Base-by-base conservation (phyloP, 1,140 invertebrate species). In the Chironomus striatipennis region DNA sequence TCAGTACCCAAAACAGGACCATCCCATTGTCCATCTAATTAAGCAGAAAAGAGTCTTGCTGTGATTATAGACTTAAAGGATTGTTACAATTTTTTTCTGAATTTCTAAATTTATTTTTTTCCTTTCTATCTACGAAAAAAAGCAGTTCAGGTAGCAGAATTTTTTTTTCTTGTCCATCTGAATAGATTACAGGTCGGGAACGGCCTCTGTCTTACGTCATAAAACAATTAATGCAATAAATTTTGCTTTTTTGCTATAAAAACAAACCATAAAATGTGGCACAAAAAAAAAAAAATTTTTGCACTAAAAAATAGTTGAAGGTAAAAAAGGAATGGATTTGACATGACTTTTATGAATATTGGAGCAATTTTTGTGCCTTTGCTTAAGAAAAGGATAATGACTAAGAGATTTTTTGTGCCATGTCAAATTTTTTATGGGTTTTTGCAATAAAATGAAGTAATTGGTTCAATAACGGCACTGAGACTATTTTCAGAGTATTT, bases 1-100 rank as follows among this genome's bases (percentile, higher is more conserved):
- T 57, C 47, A 57, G 47, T 57, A n/a, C 47, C 47, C 47, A 57
- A 57, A 57, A n/a, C 47, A 57, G 24, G 5, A 34, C 24, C 47
- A 57, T 57, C 47, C 47, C 47, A 57, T 57, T 57, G 47, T 57
- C 47, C 47, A 57, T 57, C 47, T 57, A 57, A 57, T 57, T 57
- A n/a, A n/a, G 47, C n/a, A 57, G 47, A n/a, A 57, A n/a, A 57
- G 47, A 57, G n/a, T 57, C 47, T 57, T 57, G 47, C 47, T 57
- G 47, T 57, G 47, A 57, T 57, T n/a, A n/a, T n/a, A 12, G n/a
- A 57, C 12, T 57, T n/a, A 57, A 57, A 57, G 47, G 47, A 57
- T 57, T 57, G 12, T n/a, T 57, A n/a, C 47, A 57, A n/a, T 12
- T 57, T 15, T 57, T n/a, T n/a, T n/a, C n/a, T 4, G 47, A 57